Evolutionary conservation across 2,797 vertebrate genomes (phyloP).

Genomic region (Catharus ustulatus): DNA sequence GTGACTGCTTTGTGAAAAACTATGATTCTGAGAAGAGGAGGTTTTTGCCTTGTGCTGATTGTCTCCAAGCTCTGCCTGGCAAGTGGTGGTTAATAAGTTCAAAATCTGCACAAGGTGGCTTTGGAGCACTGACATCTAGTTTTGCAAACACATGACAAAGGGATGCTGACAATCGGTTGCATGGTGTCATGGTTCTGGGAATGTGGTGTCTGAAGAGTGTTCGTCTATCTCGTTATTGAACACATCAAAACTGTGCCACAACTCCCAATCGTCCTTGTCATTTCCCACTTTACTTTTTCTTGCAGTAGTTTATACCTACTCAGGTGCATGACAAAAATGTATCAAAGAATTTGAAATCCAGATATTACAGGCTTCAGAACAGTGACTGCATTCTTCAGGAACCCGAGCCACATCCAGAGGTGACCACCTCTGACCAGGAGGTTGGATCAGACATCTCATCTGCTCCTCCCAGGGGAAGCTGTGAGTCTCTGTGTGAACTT

Average conservation of each 20-base stretch:
- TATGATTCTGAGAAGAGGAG: not conserved
- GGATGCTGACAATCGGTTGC: not conserved
- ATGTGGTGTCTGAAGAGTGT: not conserved
- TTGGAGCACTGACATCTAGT: not conserved
- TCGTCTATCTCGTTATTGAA: not conserved
- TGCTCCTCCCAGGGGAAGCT: not conserved
- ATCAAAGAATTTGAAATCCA: not conserved
- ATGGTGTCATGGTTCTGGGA: not conserved
- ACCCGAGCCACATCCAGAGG: not conserved
- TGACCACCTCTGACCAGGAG: not conserved
- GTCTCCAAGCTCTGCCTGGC: not conserved
- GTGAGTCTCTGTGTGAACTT: not conserved
- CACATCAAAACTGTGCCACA: not conserved
- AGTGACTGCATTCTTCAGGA: not conserved
- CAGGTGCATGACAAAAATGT: not conserved
- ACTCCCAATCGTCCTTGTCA: not conserved
- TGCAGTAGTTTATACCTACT: not conserved
- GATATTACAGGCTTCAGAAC: not conserved
- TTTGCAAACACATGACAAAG: not conserved
- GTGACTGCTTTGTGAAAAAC: not conserved
- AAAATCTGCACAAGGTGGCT: not conserved
- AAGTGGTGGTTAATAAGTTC: not conserved
- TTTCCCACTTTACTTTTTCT: not conserved
- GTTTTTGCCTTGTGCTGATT: not conserved
- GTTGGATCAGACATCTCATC: not conserved